Evolutionary conservation across 2,113 vertebrate species (phyloP), one percentile per base, ranked within the genome.

Genomic region (Ploceus nigricollis): DNA sequence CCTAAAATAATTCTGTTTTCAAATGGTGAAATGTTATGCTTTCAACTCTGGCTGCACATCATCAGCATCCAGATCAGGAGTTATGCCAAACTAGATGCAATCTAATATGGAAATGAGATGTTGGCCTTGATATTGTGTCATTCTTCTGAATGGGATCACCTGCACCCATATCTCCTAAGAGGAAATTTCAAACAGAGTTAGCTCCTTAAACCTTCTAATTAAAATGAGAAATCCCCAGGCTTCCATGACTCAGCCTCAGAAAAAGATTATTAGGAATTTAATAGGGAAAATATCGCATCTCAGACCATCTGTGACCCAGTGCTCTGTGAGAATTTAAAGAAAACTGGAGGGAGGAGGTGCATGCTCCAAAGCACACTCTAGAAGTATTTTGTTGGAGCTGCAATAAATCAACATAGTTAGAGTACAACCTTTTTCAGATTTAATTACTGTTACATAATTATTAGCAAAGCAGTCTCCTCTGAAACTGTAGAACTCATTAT

Each of bases 211-310:
- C 99, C 98, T 98, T 99, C 99, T 99, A 99, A 99, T 99, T 99
- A 99, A 99, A 99, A 99, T 98, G 98, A 99, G 98, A 99, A 99
- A 99, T 99, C 99, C 99, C 99, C 97, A 98, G 97, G 98, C 98
- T 98, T 98, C 98, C 98, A 98, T 98, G 98, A 99, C 98, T 99
- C 99, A 98, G 98, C 97, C 98, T 98, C 95, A 75, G 98, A 99
- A 99, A 97, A 99, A 99, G 98, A 99, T 99, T 99, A 99, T 99
- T 99, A 99, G 99, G 99, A 99, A 99, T 99, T 99, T 99, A 99
- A 99, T 99, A 99, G 99, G 99, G 98, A 99, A 98, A 99, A 98
- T 99, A 99, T 99, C 98, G 93, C 98, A 98, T 98, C 99, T 99
- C 98, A 98, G 98, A 98, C 99, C 99, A 99, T 99, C 99, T 99